A percentile compares a stretch with the other conserved stretches of the same genome.
phyloP scores from a whole-genome alignment of 2,797 vertebrate species.

The Mormyrus hasselquistii region DNA sequence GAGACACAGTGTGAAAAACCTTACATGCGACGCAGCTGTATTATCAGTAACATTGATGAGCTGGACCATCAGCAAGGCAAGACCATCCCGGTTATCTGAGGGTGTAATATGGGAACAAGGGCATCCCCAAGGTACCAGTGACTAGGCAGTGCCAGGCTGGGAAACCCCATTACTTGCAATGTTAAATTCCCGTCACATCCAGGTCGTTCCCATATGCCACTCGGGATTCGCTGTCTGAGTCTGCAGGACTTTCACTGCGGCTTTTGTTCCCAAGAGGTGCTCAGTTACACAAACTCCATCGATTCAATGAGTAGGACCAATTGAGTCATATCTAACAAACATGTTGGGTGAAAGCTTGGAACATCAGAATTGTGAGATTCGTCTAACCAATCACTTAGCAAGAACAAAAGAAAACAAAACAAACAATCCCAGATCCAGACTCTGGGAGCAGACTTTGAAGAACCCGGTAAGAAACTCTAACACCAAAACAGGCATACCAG shows the following conservation, averaged over 20 bases:
- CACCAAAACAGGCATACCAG: not conserved
- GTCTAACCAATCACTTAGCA: not conserved
- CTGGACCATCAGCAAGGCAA: not conserved
- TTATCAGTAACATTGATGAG: not conserved
- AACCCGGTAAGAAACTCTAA: not conserved
- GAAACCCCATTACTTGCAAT: not conserved
- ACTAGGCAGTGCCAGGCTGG: not conserved
- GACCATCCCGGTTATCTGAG: not conserved
- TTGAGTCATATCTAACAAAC: not conserved
- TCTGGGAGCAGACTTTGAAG: not conserved
- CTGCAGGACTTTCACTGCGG: not conserved
- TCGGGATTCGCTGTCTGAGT: not conserved
- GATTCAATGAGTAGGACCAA: not conserved
- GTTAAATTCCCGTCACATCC: not conserved
- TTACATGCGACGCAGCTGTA: not conserved
- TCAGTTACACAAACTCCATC: not conserved
- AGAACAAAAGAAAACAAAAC: not conserved
- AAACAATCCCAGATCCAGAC: not conserved
- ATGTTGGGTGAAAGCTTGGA: not conserved
- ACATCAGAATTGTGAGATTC: not conserved
- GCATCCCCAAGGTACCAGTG: not conserved
- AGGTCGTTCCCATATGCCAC: not conserved
- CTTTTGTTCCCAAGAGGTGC: not conserved
- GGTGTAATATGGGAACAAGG: not conserved
- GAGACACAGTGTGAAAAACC: not conserved